Conservation (phyloP, 2,888 invertebrate species). For the Andricus curvator region DNA sequence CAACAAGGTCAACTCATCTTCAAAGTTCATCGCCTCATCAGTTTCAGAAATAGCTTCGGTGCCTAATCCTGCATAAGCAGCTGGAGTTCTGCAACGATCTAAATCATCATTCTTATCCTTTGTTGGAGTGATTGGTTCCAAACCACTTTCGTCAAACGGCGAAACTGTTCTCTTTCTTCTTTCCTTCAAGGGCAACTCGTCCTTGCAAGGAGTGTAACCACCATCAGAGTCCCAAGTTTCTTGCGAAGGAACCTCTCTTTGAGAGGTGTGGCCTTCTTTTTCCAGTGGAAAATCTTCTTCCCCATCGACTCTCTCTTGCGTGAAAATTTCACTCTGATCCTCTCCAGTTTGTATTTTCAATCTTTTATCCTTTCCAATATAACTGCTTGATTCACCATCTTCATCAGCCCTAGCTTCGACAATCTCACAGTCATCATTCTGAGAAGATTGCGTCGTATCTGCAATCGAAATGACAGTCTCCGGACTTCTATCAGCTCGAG, state of each 20-base stretch:
- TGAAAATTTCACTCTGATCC: conserved; percentile 51
- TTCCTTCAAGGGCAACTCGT: conserved; percentile 69
- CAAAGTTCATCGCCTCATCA: conserved; percentile 75
- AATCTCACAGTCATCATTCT: conserved; percentile 48
- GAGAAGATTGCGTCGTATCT: conserved; percentile 43
- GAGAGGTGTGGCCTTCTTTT: conserved; percentile 58
- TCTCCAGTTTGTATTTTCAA: conserved; percentile 54
- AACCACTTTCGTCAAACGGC: conserved; percentile 66
- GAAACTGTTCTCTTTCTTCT: conserved; percentile 40
- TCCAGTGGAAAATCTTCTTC: conserved; percentile 68
- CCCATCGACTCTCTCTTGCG: conserved; percentile 53
- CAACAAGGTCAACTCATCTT: conserved; percentile 74
- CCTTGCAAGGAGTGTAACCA: conserved; percentile 75
- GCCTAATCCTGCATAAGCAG: conserved; percentile 76
- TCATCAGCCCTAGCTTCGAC: conserved; percentile 47
- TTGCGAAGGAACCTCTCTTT: background rate
- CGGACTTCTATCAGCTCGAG: conserved; percentile 14
- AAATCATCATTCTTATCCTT: conserved; percentile 71
- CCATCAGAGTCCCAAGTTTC: conserved; percentile 74
- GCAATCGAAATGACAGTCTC: conserved; percentile 33
- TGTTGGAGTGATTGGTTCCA: conserved; percentile 75
- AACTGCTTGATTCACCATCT: conserved; percentile 52
- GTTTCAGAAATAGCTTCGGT: conserved; percentile 79
- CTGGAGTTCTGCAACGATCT: conserved; percentile 76
- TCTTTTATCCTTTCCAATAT: conserved; percentile 59